These are phyloP conservation scores for Dendrolimus punctatus DNA, from an alignment of 1,140 invertebrate species.

Conservation along the genomic window DNA sequence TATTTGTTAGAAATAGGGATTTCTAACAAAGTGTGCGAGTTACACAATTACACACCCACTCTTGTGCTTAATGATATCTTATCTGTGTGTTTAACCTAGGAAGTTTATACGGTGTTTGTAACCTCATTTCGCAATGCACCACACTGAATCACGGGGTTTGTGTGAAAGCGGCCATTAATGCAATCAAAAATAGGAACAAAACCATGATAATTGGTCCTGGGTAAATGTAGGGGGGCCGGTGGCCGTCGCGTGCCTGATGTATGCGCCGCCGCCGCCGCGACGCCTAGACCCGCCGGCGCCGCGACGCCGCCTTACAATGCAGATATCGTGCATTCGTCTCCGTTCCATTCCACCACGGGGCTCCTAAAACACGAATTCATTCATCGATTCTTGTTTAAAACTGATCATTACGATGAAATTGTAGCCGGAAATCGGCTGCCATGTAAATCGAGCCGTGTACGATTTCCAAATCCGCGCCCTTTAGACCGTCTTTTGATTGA, in stretches of 20 bases:
- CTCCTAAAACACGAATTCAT: conserved; percentile 31
- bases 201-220: conserved; percentile 33
- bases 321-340: conserved; percentile 56
- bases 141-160: conserved; percentile 9
- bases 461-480: conserved; percentile 28
- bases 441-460: conserved; percentile 10
- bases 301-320: conserved; percentile 56
- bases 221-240: conserved; percentile 16
- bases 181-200: conserved; percentile 27
- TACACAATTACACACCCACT: too few species aligned
- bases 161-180: conserved; percentile 19
- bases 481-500: conserved; percentile 53
- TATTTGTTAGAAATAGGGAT: too few species aligned
- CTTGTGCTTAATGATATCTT: too few species aligned
- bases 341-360: conserved; percentile 20
- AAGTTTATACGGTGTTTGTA: neutral
- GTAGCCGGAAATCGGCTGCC: conserved; percentile 8
- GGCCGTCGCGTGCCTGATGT: conserved; percentile 57
- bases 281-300: conserved; percentile 61
- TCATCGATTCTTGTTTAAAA: conserved; percentile 10
- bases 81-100: neutral
- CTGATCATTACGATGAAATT: conserved; percentile 4
- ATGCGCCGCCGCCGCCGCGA: conserved; percentile 63
- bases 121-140: conserved; percentile 4
- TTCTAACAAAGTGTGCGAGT: too few species aligned